Percentiles rank a stretch among this genome's conserved stretches.
phyloP scores from a whole-genome alignment of 2,888 invertebrate species.

The Hydrotaea diabolus region DNA sequence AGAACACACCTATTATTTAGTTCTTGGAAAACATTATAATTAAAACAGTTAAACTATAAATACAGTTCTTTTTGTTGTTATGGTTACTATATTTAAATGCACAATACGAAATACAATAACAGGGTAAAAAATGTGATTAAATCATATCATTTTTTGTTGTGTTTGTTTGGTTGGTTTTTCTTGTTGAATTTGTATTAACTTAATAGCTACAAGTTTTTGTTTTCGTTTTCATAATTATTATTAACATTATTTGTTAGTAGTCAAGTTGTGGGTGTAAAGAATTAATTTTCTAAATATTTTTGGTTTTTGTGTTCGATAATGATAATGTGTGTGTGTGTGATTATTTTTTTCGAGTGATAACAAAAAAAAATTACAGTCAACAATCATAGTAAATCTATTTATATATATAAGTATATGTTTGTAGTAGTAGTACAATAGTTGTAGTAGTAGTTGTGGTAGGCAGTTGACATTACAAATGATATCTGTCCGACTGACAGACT shows the following conservation, averaged over 20 bases:
- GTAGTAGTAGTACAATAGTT: background rate
- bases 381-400: constrained; percentile 28
- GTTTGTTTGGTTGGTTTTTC: background rate
- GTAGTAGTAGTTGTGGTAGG: background rate
- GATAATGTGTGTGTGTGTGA: background rate
- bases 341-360: constrained; percentile 13
- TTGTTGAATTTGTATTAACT: background rate
- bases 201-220: constrained; percentile 3
- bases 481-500: background rate
- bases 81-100: background rate
- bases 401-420: too few relatives aligned
- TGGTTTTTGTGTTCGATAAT: background rate
- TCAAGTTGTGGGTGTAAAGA: constrained; percentile 36
- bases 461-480: constrained; percentile 4
- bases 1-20: too few relatives aligned
- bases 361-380: constrained; percentile 28
- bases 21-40: background rate
- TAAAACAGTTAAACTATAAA: constrained; percentile 1
- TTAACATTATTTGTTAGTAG: constrained; percentile 36
- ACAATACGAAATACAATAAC: constrained; percentile 16
- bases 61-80: background rate
- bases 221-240: background rate
- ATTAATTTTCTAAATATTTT: constrained; percentile 6
- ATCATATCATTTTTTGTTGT: constrained; percentile 4
- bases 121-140: constrained; percentile 36